phyloP scores from a whole-genome alignment of 2,888 invertebrate genomes.

The Netelia inedita region DNA sequence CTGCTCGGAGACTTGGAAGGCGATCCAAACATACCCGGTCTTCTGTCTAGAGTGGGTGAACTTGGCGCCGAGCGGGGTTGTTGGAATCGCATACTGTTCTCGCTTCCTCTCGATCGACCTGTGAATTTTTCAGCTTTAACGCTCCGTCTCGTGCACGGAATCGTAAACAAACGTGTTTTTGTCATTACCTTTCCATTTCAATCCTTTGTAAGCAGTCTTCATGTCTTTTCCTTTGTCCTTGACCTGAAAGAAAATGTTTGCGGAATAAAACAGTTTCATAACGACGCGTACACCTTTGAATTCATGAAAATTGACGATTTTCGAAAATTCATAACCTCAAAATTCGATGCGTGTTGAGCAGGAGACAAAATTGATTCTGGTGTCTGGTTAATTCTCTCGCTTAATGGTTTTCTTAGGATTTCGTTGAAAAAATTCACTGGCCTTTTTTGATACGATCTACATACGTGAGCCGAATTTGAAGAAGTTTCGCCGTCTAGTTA shows the following conservation, averaged over 20 bases:
- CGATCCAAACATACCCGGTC: constrained; percentile 84
- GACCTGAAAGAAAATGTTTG: constrained; percentile 86
- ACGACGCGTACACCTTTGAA: too few species aligned
- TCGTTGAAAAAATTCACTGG: too few species aligned
- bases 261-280: neutral
- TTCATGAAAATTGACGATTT: neutral
- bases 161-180: too few species aligned
- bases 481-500: too few species aligned
- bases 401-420: too few species aligned
- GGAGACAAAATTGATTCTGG: too few species aligned
- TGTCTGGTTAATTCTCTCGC: too few species aligned
- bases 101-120: constrained; percentile 81
- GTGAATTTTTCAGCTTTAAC: neutral
- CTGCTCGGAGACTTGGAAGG: constrained; percentile 83
- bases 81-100: constrained; percentile 80
- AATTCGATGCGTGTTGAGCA: too few species aligned
- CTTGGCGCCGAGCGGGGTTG: constrained; percentile 89
- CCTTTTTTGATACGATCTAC: too few species aligned
- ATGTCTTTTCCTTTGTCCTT: constrained; percentile 91
- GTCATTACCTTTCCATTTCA: constrained; percentile 87
- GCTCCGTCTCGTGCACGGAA: too few species aligned
- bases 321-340: constrained; percentile 5
- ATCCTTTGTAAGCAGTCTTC: constrained; percentile 92
- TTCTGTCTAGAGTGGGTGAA: constrained; percentile 88
- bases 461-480: too few species aligned